phyloP scores from a whole-genome alignment of 2,797 vertebrate genomes.

The Acanthiza pusilla region DNA sequence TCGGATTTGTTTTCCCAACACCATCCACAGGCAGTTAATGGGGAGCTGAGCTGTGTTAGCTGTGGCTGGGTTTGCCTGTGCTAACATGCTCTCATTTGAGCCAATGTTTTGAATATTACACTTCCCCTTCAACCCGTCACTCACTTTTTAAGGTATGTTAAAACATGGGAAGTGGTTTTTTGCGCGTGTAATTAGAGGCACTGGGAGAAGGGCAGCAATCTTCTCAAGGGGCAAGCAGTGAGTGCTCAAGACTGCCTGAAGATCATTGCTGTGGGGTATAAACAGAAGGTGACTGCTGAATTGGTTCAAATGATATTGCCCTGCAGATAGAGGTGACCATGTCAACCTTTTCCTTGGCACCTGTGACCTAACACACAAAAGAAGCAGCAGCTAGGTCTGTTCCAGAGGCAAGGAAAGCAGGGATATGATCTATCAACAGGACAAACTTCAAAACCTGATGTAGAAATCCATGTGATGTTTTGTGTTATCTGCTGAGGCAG shows the following conservation, averaged over 20 bases:
- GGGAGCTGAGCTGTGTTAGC: background rate
- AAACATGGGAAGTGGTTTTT: background rate
- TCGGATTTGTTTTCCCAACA: background rate
- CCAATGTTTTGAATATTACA: background rate
- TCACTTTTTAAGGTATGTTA: background rate
- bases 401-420: background rate
- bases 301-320: background rate
- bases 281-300: background rate
- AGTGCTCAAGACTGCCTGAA: background rate
- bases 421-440: background rate
- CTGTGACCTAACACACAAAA: background rate
- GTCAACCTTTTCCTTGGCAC: background rate
- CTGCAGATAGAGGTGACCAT: background rate
- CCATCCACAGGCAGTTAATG: background rate
- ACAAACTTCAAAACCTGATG: background rate
- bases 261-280: background rate
- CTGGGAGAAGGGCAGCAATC: background rate
- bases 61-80: background rate
- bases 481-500: background rate
- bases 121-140: background rate
- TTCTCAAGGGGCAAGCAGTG: rapidly evolving
- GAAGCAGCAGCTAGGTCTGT: background rate
- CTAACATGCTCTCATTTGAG: background rate
- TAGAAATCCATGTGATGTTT: background rate
- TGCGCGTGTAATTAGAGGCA: background rate